Base-by-base conservation (phyloP, 2,113 vertebrate genomes). In the Heterotis niloticus region DNA sequence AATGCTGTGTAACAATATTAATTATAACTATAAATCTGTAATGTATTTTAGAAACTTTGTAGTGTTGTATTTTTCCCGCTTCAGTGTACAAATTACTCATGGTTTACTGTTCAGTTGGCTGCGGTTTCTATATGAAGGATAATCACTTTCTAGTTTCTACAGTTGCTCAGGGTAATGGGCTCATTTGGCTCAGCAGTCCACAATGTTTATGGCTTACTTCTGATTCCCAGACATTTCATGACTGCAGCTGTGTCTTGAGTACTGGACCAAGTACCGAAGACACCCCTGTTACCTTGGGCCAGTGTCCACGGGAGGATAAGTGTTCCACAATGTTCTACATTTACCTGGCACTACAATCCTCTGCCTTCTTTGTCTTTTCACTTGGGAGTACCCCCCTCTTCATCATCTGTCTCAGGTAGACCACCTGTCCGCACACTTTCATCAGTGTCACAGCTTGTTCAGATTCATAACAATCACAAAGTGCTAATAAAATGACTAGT, bases 401-500 rank as follows among this genome's bases (percentile, higher is more conserved):
- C 65, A 93, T 94, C 91, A 90, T 95, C 75, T 85, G 92, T 51
- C 87, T 95, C 84, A 94, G 94, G 94, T 95, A 90, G 24, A 57
- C 76, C 7, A 24, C 20, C 10, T n/a, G 60, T 4, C 60, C 20
- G 12, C 14, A 4, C 20, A 14, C 5, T n/a, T n/a, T n/a, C n/a
- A n/a, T n/a, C n/a, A n/a, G n/a, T n/a, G n/a, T n/a, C n/a, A n/a
- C n/a, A n/a, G n/a, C n/a, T n/a, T n/a, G n/a, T n/a, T n/a, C n/a
- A n/a, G n/a, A n/a, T n/a, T n/a, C n/a, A n/a, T n/a, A n/a, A n/a
- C n/a, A n/a, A n/a, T n/a, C n/a, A n/a, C n/a, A n/a, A n/a, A n/a
- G n/a, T n/a, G n/a, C n/a, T n/a, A n/a, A n/a, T n/a, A n/a, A n/a
- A n/a, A n/a, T n/a, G n/a, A n/a, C n/a, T n/a, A n/a, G n/a, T n/a